Conservation (phyloP, 2,113 vertebrate species). For the Lophura nycthemera region DNA sequence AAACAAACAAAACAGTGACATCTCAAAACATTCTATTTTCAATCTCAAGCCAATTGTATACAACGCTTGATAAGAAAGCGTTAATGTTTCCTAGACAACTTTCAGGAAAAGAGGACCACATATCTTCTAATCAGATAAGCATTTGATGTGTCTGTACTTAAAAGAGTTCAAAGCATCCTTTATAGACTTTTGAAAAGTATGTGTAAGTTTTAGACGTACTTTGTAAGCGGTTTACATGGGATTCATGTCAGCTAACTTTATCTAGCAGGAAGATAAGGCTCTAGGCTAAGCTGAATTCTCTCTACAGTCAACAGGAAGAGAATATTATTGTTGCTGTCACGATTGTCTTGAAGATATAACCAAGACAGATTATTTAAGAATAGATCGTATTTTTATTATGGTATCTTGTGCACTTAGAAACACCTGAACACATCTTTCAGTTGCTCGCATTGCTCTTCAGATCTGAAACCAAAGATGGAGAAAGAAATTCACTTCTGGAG, state of each 20-base stretch:
- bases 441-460: background rate
- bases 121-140: background rate
- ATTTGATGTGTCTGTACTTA: background rate
- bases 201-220: background rate
- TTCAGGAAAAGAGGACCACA: background rate
- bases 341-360: background rate
- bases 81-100: background rate
- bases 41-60: background rate
- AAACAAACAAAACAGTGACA: background rate
- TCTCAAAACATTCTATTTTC: background rate
- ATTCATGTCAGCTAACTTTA: background rate
- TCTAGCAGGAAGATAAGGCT: background rate
- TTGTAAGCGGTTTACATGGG: background rate
- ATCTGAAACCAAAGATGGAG: slow-evolving; percentile 14
- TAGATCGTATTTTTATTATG: background rate
- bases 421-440: background rate
- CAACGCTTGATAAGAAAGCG: slow-evolving; percentile 17
- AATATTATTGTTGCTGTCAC: background rate
- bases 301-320: background rate
- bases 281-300: background rate
- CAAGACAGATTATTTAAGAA: background rate
- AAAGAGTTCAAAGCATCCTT: background rate
- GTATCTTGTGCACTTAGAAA: background rate
- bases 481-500: background rate
- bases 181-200: background rate